A percentile compares a stretch with the other conserved stretches of the same genome.
These are phyloP conservation scores for Stegodyphus dumicola DNA, from an alignment of 1,140 invertebrate genomes.

Conservation along the genomic window DNA sequence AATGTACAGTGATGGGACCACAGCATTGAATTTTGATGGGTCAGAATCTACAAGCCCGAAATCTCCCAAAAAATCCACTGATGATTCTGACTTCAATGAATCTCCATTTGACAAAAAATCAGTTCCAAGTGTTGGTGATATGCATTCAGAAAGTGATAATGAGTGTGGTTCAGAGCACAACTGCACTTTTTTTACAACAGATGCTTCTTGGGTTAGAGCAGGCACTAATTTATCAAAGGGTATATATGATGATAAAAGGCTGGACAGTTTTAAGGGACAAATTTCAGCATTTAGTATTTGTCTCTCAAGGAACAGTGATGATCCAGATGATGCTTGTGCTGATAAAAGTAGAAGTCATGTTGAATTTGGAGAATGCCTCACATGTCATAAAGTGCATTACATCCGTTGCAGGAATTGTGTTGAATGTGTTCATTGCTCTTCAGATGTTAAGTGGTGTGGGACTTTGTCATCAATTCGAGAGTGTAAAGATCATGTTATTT, in stretches of 20 bases:
- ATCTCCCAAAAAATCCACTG: constrained; percentile 59
- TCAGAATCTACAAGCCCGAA: constrained; percentile 52
- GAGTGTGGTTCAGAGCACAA: constrained; percentile 47
- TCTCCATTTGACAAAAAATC: constrained; percentile 61
- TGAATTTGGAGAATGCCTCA: constrained; percentile 48
- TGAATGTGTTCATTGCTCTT: constrained; percentile 41
- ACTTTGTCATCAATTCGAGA: constrained; percentile 49
- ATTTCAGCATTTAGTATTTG: constrained; percentile 56
- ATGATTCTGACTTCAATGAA: constrained; percentile 61
- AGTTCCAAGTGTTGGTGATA: constrained; percentile 56
- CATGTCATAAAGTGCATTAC: constrained; percentile 57
- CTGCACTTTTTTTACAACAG: constrained; percentile 45
- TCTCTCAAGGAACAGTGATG: constrained; percentile 24
- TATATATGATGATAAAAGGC: constrained; percentile 41
- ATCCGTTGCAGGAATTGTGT: constrained; percentile 43
- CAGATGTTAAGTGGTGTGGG: constrained; percentile 52
- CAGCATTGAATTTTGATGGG: constrained; percentile 50
- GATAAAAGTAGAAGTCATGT: constrained; percentile 44
- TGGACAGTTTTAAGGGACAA: constrained; percentile 48
- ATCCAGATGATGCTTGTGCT: constrained; percentile 12
- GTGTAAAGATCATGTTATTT: constrained; percentile 54
- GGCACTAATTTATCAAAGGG: constrained; percentile 2
- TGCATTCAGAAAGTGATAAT: constrained; percentile 58
- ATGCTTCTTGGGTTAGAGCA: constrained; percentile 24
- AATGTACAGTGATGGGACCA: constrained; percentile 48